A percentile compares a stretch with the other conserved stretches of the same genome.
phyloP scores from a whole-genome alignment of 2,888 invertebrate species.

The Ditylenchus weischeri region DNA sequence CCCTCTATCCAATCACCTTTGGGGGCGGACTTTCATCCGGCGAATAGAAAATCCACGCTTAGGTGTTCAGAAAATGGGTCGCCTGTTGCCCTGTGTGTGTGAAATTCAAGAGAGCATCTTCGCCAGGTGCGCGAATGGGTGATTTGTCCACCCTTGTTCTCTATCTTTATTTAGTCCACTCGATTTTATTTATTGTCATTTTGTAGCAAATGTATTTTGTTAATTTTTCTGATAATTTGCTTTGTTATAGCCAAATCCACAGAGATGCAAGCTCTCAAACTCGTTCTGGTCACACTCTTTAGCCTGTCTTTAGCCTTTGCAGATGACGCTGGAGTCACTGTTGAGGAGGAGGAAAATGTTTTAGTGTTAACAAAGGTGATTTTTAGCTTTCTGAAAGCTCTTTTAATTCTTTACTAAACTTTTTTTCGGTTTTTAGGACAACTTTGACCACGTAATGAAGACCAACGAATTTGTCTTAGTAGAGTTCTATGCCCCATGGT shows the following conservation, averaged over 20 bases:
- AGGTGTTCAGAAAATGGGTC: slow-evolving; percentile 4
- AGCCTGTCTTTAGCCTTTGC: background rate
- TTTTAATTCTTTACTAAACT: background rate
- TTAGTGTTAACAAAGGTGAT: slow-evolving; percentile 64
- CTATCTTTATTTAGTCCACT: too few relatives aligned
- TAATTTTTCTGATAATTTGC: too few relatives aligned
- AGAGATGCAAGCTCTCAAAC: too few relatives aligned
- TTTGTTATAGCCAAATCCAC: too few relatives aligned
- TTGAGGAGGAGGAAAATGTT: slow-evolving; percentile 63
- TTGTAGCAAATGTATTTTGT: too few relatives aligned
- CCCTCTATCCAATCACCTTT: slow-evolving; percentile 2
- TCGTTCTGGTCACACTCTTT: too few relatives aligned
- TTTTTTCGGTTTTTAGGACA: slow-evolving; percentile 63
- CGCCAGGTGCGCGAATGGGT: background rate
- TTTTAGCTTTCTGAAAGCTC: background rate
- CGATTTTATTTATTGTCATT: too few relatives aligned
- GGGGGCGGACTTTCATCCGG: background rate
- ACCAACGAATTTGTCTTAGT: slow-evolving; percentile 76
- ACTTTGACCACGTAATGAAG: slow-evolving; percentile 76
- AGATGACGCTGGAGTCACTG: slow-evolving; percentile 43
- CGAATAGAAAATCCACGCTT: slow-evolving; percentile 9
- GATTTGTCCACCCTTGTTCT: background rate
- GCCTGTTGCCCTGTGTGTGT: slow-evolving; percentile 2
- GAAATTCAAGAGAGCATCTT: too few relatives aligned
- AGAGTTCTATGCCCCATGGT: slow-evolving; percentile 90